phyloP scores from a whole-genome alignment of 2,888 invertebrate genomes.

The Patella pellucida region DNA sequence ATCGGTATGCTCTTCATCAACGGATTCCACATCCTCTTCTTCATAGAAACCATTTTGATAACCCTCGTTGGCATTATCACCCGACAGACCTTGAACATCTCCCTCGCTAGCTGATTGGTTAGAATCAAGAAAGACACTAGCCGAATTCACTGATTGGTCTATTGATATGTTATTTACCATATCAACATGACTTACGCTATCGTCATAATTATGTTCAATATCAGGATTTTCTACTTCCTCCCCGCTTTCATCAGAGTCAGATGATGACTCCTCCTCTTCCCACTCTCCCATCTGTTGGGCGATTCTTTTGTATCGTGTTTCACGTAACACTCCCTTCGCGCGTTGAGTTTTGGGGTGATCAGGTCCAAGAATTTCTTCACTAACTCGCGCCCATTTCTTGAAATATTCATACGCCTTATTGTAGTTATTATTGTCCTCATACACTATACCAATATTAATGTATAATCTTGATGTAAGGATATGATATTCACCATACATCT shows the following conservation, averaged over 20 bases:
- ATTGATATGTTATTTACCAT: conserved; percentile 15
- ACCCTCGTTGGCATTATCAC: conserved; percentile 26
- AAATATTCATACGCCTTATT: conserved; percentile 68
- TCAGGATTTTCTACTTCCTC: conserved; percentile 57
- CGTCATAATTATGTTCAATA: conserved; percentile 61
- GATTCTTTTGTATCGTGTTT: conserved; percentile 63
- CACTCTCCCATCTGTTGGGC: conserved; percentile 62
- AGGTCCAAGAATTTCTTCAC: conserved; percentile 68
- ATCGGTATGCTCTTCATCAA: conserved; percentile 57
- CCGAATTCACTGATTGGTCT: not conserved
- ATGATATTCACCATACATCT: conserved; percentile 69
- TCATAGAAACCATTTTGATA: conserved; percentile 51
- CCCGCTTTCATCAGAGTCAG: conserved; percentile 46
- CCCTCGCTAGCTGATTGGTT: conserved; percentile 3
- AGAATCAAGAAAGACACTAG: not conserved
- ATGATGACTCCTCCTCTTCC: conserved; percentile 46
- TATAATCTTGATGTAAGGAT: conserved; percentile 67
- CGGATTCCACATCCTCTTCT: conserved; percentile 41
- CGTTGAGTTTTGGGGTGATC: conserved; percentile 68
- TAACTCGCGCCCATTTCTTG: conserved; percentile 67
- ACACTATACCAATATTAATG: conserved; percentile 69
- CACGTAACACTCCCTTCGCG: conserved; percentile 68
- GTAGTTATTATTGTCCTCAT: conserved; percentile 68
- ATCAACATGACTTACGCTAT: conserved; percentile 49
- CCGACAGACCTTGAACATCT: conserved; percentile 1